Base-by-base conservation (phyloP, 2,113 vertebrate species). In the Tricholaema leucomelas region DNA sequence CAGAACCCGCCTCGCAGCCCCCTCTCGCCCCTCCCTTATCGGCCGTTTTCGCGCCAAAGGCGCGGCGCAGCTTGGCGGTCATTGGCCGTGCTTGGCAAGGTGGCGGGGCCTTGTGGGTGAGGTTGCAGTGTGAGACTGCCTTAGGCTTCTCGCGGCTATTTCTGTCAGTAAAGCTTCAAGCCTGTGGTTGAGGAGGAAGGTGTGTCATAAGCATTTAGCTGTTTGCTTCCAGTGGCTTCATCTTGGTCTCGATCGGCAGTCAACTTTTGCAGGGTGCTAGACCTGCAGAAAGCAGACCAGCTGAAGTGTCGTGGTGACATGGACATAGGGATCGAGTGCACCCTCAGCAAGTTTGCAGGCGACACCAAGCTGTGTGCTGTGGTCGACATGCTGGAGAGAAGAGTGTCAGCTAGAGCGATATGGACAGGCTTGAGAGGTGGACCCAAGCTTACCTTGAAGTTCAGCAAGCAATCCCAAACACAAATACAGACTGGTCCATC, bases 21-120 rank as follows among this genome's bases (percentile, higher is more conserved):
- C 9, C 1, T 5, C 30, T 23, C 65, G 33, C 28, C 35, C 52
- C 25, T 31, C 5, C 40, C 33, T 17, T 31, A 19, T 2, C 13
- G 12, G n/a, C 6, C 5, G 15, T 92, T 95, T 97, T 97, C 96
- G 97, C 97, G 97, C 97, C 97, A 97, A 96, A 96, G 8, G 44
- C 4, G 38, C 9, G 9, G 4, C 9, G 3, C 8, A 1, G 10
- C 12, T 2, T 44, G 1, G 52, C 27, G 28, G 27, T 10, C 5
- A 30, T 55, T 55, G 54, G 54, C 28, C 9, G 28, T 31, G 28
- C 28, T 16, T 17, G 27, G 28, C 48, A 25, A 50, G 23, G 23
- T 25, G 48, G 48, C 12, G 23, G 12, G 12, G 6, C 48, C 23
- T 13, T 50, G 48, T 13, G 23, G 23, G 48, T 50, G 24, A 25